Percentiles rank a stretch among this genome's conserved stretches.
Evolutionary conservation across 2,888 invertebrate genomes (phyloP).

Genomic region (Hermaeophaga mercurialis): DNA sequence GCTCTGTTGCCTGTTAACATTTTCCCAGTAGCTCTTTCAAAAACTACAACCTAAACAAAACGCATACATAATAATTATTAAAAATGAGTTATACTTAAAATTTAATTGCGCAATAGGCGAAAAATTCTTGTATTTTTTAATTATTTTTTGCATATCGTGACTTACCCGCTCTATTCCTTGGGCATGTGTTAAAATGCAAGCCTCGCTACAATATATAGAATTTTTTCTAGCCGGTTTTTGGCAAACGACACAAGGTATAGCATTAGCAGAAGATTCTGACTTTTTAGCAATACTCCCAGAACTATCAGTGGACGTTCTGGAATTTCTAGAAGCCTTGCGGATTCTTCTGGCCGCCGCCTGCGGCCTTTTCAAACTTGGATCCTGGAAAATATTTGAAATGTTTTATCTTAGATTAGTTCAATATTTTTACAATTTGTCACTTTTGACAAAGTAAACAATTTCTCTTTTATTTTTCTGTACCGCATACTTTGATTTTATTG

Average conservation of each 20-base stretch:
- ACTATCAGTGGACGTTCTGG: slow-evolving; percentile 52
- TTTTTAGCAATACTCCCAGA: slow-evolving; percentile 41
- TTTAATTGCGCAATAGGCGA: too few relatives aligned
- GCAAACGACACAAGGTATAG: slow-evolving; percentile 73
- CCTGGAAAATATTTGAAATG: too few relatives aligned
- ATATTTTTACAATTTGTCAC: too few relatives aligned
- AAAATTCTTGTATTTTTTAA: not conserved
- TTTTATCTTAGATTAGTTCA: too few relatives aligned
- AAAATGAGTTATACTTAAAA: too few relatives aligned
- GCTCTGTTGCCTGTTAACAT: slow-evolving; percentile 78
- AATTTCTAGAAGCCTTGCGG: slow-evolving; percentile 53
- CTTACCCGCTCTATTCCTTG: slow-evolving; percentile 66
- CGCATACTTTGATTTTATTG: too few relatives aligned
- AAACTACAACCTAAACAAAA: slow-evolving; percentile 68
- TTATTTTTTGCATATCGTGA: not conserved
- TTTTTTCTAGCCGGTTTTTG: slow-evolving; percentile 75
- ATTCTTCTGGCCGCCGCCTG: slow-evolving; percentile 54
- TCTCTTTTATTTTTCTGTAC: too few relatives aligned
- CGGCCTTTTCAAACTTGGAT: slow-evolving; percentile 51
- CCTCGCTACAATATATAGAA: slow-evolving; percentile 88
- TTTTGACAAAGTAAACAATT: too few relatives aligned
- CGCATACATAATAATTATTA: not conserved
- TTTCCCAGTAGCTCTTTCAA: slow-evolving; percentile 79
- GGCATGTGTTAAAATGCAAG: slow-evolving; percentile 85
- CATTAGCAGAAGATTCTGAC: slow-evolving; percentile 26